Base-by-base conservation (phyloP, 2,797 vertebrate genomes). In the Acanthurus leucopareius region DNA sequence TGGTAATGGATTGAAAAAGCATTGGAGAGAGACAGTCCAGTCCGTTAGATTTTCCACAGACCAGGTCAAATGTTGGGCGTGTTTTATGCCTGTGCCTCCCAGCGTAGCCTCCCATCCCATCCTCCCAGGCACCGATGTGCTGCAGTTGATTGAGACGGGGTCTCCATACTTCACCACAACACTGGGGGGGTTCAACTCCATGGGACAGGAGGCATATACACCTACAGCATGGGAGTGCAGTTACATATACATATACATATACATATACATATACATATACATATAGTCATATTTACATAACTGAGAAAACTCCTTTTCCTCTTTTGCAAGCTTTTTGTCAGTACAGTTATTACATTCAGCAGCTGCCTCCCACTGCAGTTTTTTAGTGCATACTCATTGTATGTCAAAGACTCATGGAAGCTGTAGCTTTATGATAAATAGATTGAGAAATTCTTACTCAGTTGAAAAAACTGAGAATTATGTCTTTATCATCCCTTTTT, bases 101-200 rank as follows among this genome's bases (percentile, higher is more conserved):
- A 7, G 0, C 68, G 57, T 0, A 4, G 3, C 48, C 78, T 95
- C 94, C 94, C 93, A 94, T 48, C 90, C 92, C 0, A 95, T 79
- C 4, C 42, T 35, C 0, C 0, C 0, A 7, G 49, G 11, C 9
- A 0, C 40, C 2, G 82, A 51, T 32, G 88, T 35, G 48, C 40
- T 92, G 69, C 95, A 95, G 89, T 85, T 92, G 44, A 89, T 61
- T 2, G 74, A 79, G 11, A 92, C 80, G 1, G 84, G 13, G 62
- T 77, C 77, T 82, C 92, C 93, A 81, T 92, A 57, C 82, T 1
- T 80, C 65, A 94, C 86, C 78, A 88, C 92, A 45, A 93, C 77
- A 2, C 44, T 84, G 2, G 85, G 7, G 44, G 91, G 90, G 69
- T 51, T 80, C 66, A 95, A 0, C 80, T 90, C 71, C 72, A 94